phyloP scores from a whole-genome alignment of 2,113 vertebrate genomes.

The Sprattus sprattus region DNA sequence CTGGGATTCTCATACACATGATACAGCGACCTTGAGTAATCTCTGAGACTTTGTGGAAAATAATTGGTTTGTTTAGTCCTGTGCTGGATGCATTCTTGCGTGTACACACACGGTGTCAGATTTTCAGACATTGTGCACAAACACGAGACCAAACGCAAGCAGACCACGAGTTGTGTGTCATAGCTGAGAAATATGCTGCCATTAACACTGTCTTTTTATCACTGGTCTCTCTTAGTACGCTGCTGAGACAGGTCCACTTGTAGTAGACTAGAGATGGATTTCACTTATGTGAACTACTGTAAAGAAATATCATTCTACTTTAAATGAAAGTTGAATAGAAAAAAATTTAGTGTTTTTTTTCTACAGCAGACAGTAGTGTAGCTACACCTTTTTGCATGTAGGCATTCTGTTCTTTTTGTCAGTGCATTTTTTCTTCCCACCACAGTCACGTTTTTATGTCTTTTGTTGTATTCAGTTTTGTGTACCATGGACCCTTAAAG shows the following conservation, averaged over 20 bases:
- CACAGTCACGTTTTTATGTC: too few species aligned
- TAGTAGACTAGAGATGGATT: background rate
- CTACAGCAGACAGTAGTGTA: too few species aligned
- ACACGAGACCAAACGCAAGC: constrained; percentile 9
- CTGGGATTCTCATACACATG: background rate
- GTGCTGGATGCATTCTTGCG: background rate
- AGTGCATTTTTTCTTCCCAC: background rate
- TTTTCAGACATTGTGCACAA: background rate
- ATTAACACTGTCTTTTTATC: constrained; percentile 12
- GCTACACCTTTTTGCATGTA: background rate
- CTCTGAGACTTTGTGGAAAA: background rate
- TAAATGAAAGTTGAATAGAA: background rate
- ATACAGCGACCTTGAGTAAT: background rate
- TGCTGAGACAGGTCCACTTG: background rate
- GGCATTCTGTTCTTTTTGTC: background rate
- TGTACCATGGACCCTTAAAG: background rate
- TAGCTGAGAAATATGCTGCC: constrained; percentile 17
- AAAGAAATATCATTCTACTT: background rate
- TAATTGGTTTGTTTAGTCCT: constrained; percentile 17
- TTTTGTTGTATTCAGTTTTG: background rate
- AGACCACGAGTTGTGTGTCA: constrained; percentile 13
- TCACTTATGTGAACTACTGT: background rate
- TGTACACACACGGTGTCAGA: constrained; percentile 10
- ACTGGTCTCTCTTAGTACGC: background rate
- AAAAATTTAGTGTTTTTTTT: background rate